A percentile compares a stretch with the other conserved stretches of the same genome.
Evolutionary conservation across 1,140 invertebrate genomes (phyloP).

Genomic region (Theocolax elegans): DNA sequence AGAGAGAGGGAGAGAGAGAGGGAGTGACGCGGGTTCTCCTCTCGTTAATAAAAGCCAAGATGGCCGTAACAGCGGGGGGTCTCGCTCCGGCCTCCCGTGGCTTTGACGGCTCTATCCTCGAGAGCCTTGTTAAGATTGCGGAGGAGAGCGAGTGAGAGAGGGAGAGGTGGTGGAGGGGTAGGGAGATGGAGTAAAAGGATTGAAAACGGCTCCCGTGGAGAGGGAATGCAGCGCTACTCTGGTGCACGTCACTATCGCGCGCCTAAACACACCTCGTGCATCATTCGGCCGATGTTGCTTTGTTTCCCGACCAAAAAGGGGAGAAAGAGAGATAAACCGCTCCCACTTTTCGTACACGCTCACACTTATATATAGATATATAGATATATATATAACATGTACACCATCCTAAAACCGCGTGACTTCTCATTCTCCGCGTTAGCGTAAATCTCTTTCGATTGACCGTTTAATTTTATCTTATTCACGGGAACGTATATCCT

Average conservation of each 20-base stretch:
- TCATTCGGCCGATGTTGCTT: slow-evolving; percentile 59
- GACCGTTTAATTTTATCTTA: no score
- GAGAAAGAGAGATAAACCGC: slow-evolving; percentile 5
- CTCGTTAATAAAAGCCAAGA: slow-evolving; percentile 68
- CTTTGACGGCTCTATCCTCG: slow-evolving; percentile 67
- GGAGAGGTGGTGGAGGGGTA: slow-evolving; percentile 10
- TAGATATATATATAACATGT: no score
- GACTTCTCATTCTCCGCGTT: no score
- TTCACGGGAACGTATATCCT: no score
- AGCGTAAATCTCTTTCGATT: no score
- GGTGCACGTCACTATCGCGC: slow-evolving; percentile 63
- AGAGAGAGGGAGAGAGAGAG: slow-evolving; percentile 10
- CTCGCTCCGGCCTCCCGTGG: slow-evolving; percentile 60
- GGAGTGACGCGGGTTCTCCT: slow-evolving; percentile 47
- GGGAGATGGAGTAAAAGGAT: slow-evolving; percentile 47
- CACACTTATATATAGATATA: no score
- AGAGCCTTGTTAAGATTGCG: slow-evolving; percentile 49
- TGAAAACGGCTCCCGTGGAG: slow-evolving; percentile 64
- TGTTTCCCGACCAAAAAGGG: no score
- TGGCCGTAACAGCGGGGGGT: slow-evolving; percentile 64
- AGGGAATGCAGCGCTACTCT: slow-evolving; percentile 45
- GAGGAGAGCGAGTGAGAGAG: neutral
- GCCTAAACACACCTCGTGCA: slow-evolving; percentile 68
- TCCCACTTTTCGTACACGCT: neutral
- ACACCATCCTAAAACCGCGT: no score